Conservation (phyloP, 1,140 invertebrate genomes). For the Nephotettix cincticeps region DNA sequence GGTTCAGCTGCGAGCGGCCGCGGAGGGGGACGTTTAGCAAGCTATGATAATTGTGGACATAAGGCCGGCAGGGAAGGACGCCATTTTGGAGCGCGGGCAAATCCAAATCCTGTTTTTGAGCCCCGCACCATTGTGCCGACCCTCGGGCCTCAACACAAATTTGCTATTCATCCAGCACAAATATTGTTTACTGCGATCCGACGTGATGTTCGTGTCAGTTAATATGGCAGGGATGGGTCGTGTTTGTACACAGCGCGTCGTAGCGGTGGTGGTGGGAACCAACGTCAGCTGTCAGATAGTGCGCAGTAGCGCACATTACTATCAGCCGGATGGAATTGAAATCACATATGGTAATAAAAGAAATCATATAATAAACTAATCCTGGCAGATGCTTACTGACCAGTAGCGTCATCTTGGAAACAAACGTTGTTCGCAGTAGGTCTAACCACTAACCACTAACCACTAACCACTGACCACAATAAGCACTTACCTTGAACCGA, state of each 20-base stretch:
- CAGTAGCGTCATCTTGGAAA: too few species aligned
- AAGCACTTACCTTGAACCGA: conserved; percentile 37
- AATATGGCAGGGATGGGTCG: not conserved
- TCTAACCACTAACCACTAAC: too few species aligned
- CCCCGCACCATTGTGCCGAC: not conserved
- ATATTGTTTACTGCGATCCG: conserved; percentile 12
- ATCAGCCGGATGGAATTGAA: too few species aligned
- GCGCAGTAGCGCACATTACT: too few species aligned
- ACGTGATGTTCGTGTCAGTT: conserved; percentile 16
- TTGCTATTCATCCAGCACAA: conserved; percentile 11
- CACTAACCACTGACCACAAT: too few species aligned
- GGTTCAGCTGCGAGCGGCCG: not conserved
- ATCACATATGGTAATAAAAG: too few species aligned
- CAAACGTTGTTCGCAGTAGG: too few species aligned
- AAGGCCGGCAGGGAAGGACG: not conserved
- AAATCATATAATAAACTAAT: too few species aligned
- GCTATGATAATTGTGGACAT: conserved; percentile 33
- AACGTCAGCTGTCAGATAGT: too few species aligned
- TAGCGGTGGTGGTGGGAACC: too few species aligned
- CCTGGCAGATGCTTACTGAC: too few species aligned
- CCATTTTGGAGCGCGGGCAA: conserved; percentile 8
- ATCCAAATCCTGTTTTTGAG: conserved; percentile 30
- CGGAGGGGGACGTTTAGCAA: conserved; percentile 28
- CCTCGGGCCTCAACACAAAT: conserved; percentile 7
- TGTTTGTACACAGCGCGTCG: too few species aligned